Evolutionary conservation across 2,113 vertebrate species (phyloP), one percentile per base, ranked within the genome.

Genomic region (Zingel zingel): DNA sequence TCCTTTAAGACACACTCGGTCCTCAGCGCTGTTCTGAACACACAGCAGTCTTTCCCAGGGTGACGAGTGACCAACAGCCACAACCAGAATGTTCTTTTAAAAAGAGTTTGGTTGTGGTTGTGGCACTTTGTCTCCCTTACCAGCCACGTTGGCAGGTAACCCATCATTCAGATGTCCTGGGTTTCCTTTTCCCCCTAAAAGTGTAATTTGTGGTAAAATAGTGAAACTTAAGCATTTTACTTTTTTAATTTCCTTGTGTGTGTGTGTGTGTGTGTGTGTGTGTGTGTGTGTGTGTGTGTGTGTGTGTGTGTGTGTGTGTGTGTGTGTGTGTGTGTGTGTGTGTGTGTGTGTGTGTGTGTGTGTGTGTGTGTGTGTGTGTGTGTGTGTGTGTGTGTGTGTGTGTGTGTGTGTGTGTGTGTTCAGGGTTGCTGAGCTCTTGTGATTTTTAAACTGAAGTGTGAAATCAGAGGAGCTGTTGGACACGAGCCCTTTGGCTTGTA

Each of bases 391-490:
- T 14, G 50, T 19, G 12, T 16, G 53, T 23, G 75, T 50, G 65
- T 25, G 67, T 68, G 57, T 77, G 74, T 68, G 53, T 71, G 76
- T 45, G 72, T 65, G 73, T 63, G 65, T 88, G 82, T 82, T 47
- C 59, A 61, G 63, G 67, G 70, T 65, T 88, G 85, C 79, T 87
- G 81, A 84, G 82, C 67, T 74, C 73, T 83, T 83, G 83, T 92
- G 87, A 84, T 83, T 90, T 90, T 88, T 79, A 39, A 47, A 68
- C 78, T 72, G 64, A 82, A 66, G 83, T 86, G 66, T 86, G 78
- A 85, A 84, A 89, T 83, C 76, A 83, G 84, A 91, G 79, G 64
- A 84, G 78, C 74, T 75, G 70, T 71, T 89, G 90, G 64, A 84
- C 58, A 8, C 5, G 5, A 50, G 71, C 76, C 78, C 48, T 69